Evolutionary conservation across 2,888 invertebrate genomes (phyloP).

Genomic region (Notodonta dromedarius): DNA sequence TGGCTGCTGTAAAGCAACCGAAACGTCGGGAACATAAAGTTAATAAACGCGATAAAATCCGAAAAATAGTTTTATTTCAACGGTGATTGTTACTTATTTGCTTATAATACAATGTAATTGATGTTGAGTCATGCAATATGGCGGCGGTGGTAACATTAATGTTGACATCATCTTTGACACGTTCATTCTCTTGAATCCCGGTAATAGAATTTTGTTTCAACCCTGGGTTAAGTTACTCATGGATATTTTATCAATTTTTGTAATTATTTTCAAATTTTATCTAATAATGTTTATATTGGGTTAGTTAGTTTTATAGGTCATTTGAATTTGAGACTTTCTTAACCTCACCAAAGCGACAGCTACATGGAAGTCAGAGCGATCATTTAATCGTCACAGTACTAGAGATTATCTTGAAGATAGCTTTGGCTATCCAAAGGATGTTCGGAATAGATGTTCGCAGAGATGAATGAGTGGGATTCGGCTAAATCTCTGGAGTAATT

Average conservation of each 20-base stretch:
- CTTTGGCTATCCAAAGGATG: neutral
- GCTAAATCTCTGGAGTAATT: slow-evolving; percentile 41
- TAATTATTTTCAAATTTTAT: no score
- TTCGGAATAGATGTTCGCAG: slow-evolving; percentile 14
- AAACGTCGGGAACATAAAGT: no score
- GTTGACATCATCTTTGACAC: slow-evolving; percentile 22
- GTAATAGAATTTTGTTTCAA: neutral
- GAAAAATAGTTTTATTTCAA: no score
- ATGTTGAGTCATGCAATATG: slow-evolving; percentile 23
- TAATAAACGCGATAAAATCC: no score
- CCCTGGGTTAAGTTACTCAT: neutral
- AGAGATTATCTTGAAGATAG: slow-evolving; percentile 8
- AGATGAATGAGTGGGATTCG: slow-evolving; percentile 20
- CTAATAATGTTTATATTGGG: no score
- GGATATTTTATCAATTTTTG: neutral
- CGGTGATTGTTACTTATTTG: slow-evolving; percentile 20
- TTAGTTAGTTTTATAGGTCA: no score
- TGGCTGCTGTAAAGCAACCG: no score
- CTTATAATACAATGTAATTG: slow-evolving; percentile 22
- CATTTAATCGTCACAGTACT: slow-evolving; percentile 7
- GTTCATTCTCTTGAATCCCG: slow-evolving; percentile 9
- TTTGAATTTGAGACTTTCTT: no score
- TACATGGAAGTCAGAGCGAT: neutral
- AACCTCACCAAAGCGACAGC: no score
- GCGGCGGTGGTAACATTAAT: slow-evolving; percentile 15